phyloP scores from a whole-genome alignment of 1,140 invertebrate genomes.

The Zaprionus kolodkinae region DNA sequence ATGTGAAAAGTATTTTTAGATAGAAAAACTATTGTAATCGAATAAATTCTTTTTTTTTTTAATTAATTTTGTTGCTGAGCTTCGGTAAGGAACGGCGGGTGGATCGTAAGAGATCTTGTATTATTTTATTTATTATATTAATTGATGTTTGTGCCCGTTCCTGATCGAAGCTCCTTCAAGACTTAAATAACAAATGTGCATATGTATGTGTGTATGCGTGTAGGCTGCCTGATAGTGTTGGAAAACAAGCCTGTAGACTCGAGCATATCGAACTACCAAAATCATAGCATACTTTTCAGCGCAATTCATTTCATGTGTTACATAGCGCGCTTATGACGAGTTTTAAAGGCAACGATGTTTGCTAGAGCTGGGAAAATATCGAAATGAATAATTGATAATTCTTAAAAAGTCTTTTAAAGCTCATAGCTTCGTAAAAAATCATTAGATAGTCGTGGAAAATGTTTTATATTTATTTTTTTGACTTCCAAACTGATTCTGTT shows the following conservation, averaged over 20 bases:
- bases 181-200: constrained; percentile 10
- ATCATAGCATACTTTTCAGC: not conserved
- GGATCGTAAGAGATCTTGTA: not conserved
- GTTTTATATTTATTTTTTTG: no score
- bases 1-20: constrained; percentile 53
- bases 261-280: not conserved
- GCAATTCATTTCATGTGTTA: not conserved
- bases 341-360: not conserved
- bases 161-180: constrained; percentile 37
- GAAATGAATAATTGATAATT: no score
- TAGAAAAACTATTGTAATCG: constrained; percentile 52
- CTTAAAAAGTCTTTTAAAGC: no score
- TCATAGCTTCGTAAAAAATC: no score
- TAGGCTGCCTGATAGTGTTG: not conserved
- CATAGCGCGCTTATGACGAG: not conserved
- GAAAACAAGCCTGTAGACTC: not conserved
- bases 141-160: not conserved
- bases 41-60: not conserved
- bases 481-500: no score
- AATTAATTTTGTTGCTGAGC: not conserved
- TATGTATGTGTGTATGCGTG: constrained; percentile 18
- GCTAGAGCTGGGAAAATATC: no score
- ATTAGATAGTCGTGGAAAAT: no score
- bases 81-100: not conserved
- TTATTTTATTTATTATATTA: not conserved